Percentiles rank a stretch among this genome's conserved stretches.
These are phyloP conservation scores for Lasiurus borealis DNA, from an alignment of 2,113 vertebrate species.

Conservation along the genomic window DNA sequence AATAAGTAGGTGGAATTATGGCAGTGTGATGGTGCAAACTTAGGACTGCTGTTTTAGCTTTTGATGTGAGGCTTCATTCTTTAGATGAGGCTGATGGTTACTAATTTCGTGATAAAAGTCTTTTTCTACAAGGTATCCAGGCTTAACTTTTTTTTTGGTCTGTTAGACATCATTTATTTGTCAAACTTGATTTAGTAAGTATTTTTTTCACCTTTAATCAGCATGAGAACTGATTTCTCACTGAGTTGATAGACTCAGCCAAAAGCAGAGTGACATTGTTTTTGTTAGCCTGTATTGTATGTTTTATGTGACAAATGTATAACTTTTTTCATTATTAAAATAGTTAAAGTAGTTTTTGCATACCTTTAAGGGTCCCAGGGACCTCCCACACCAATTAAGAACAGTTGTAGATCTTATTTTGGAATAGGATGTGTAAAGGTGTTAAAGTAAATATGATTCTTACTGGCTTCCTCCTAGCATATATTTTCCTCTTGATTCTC, in stretches of 20 bases:
- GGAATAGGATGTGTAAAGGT: neutral
- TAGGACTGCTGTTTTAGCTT: neutral
- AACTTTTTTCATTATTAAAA: neutral
- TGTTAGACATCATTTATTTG: neutral
- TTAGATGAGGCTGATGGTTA: neutral
- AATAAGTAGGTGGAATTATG: neutral
- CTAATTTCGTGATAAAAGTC: neutral
- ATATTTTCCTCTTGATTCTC: neutral
- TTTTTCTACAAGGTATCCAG: neutral
- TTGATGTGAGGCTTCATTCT: neutral
- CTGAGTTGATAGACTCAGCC: neutral
- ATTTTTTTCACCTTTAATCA: neutral
- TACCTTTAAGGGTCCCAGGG: neutral
- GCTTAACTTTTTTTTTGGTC: neutral
- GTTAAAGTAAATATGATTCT: neutral
- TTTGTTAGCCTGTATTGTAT: neutral
- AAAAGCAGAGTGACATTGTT: constrained; percentile 27
- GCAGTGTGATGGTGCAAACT: neutral
- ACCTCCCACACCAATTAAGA: neutral
- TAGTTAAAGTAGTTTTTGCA: constrained; percentile 14
- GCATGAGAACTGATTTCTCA: neutral
- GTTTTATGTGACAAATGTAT: neutral
- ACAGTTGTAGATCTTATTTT: neutral
- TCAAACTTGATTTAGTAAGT: neutral
- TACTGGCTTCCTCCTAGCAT: neutral